phyloP scores from a whole-genome alignment of 2,888 invertebrate genomes.

The Poecilobothrus nobilitatus region DNA sequence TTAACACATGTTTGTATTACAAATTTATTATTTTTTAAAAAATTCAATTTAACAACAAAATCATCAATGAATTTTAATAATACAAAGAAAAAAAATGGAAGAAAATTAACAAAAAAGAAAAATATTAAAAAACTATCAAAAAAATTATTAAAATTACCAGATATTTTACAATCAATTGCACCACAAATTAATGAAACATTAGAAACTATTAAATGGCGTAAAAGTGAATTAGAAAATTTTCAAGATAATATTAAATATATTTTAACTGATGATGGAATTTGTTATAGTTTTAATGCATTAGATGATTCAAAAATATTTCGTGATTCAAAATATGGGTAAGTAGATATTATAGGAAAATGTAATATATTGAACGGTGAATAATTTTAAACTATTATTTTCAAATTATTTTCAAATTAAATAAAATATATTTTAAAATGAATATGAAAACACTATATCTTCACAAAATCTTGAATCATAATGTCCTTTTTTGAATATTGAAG shows the following conservation, averaged over 20 bases:
- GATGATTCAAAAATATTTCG: slow-evolving; percentile 50
- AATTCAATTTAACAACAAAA: slow-evolving; percentile 6
- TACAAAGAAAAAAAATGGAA: not conserved
- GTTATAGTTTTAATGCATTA: slow-evolving; percentile 55
- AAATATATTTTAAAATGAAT: too few species aligned
- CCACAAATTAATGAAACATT: slow-evolving; percentile 7
- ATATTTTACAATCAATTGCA: slow-evolving; percentile 7
- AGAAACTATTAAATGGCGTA: slow-evolving; percentile 13
- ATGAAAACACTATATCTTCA: too few species aligned
- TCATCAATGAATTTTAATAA: not conserved
- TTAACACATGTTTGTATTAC: slow-evolving; percentile 11
- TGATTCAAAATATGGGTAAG: slow-evolving; percentile 27
- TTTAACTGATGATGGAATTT: slow-evolving; percentile 55
- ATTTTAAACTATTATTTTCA: too few species aligned
- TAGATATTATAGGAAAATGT: too few species aligned
- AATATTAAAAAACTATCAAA: not conserved
- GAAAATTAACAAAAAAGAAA: not conserved
- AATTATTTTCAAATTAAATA: too few species aligned
- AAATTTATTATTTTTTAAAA: slow-evolving; percentile 9
- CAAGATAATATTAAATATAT: slow-evolving; percentile 44
- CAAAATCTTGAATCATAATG: too few species aligned
- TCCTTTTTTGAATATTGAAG: too few species aligned
- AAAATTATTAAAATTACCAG: not conserved
- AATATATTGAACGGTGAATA: too few species aligned
- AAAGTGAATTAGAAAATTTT: slow-evolving; percentile 39